Base-by-base conservation (phyloP, 64 coral and sea anemone species). In the Stylophora pistillata region DNA sequence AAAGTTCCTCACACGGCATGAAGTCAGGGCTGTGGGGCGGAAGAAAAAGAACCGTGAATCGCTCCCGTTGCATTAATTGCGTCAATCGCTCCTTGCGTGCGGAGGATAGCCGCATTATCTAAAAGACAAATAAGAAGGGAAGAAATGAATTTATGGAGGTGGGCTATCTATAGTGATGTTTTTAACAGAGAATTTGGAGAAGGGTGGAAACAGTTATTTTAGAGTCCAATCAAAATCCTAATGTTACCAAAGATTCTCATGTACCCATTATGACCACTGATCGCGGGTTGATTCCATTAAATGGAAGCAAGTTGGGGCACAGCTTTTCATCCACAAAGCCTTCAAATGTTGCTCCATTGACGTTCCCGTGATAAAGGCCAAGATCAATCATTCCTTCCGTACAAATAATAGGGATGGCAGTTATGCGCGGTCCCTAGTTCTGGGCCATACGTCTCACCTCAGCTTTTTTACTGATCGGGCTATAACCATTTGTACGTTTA, bases 91-190 rank as follows among this genome's bases (percentile, higher is more conserved):
- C 64, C 79, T 82, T 57, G 63, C 4, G 56, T 77, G 74, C 89
- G 92, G 62, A 89, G 92, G 16, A 94, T 85, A 14, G 86, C 92
- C 58, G 87, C 86, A 56, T 94, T 94, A 59, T 89, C 78, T 89
- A 62, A 65, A 56, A 12, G 13, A 66, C 18, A 47, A 41, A 82
- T n/a, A 82, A 53, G 7, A 37, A 82, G 9, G 32, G 32, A 23
- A 81, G 15, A 64, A 81, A 29, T 81, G 20, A 82, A 82, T 65
- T 30, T 20, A 76, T 76, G 58, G 29, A 73, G 3, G 71, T 13
- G n/a, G 28, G 27, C 71, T 73, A 32, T 37, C 32, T 73, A 9
- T 13, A 33, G 28, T 73, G 71, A 5, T 63, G 27, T 32, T 73
- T 73, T 73, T 73, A 73, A 73, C 28, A 29, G 68, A 71, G 68